phyloP scores from a whole-genome alignment of 2,888 invertebrate genomes.

The Phragmatobia fuliginosa region DNA sequence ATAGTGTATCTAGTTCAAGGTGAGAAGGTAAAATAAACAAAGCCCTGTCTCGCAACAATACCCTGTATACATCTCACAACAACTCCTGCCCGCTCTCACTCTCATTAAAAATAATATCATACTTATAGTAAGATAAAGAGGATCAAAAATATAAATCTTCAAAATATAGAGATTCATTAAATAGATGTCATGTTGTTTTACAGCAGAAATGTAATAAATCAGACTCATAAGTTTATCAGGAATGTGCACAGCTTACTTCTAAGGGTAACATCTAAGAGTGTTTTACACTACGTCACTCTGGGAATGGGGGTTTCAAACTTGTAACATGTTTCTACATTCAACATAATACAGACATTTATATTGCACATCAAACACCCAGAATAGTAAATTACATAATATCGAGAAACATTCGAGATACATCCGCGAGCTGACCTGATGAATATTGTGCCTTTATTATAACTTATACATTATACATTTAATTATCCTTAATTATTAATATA shows the following conservation, averaged over 20 bases:
- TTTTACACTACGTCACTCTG: slow-evolving; percentile 70
- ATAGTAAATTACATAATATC: slow-evolving; percentile 64
- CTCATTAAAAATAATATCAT: slow-evolving; percentile 75
- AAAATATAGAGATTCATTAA: slow-evolving; percentile 82
- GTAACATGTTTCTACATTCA: slow-evolving; percentile 64
- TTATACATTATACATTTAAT: slow-evolving; percentile 52
- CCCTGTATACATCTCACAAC: slow-evolving; percentile 83
- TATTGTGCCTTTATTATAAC: slow-evolving; percentile 76
- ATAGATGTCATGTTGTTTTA: slow-evolving; percentile 76
- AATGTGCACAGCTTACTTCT: slow-evolving; percentile 84
- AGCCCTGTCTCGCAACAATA: slow-evolving; percentile 69
- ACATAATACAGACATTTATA: slow-evolving; percentile 67
- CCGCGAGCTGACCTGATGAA: slow-evolving; percentile 86
- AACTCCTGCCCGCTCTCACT: slow-evolving; percentile 60
- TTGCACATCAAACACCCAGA: slow-evolving; percentile 71
- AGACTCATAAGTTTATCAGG: slow-evolving; percentile 81
- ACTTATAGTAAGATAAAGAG: slow-evolving; percentile 81
- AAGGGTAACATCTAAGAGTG: slow-evolving; percentile 67
- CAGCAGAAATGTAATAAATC: slow-evolving; percentile 83
- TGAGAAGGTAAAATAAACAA: slow-evolving; percentile 51
- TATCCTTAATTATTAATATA: slow-evolving; percentile 53
- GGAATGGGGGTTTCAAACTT: slow-evolving; percentile 66
- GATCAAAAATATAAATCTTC: slow-evolving; percentile 84
- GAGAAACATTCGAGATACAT: slow-evolving; percentile 82
- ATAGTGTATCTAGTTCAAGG: slow-evolving; percentile 49